Base-by-base conservation (phyloP, 2,888 invertebrate species). In the Hemistola chrysoprasaria region DNA sequence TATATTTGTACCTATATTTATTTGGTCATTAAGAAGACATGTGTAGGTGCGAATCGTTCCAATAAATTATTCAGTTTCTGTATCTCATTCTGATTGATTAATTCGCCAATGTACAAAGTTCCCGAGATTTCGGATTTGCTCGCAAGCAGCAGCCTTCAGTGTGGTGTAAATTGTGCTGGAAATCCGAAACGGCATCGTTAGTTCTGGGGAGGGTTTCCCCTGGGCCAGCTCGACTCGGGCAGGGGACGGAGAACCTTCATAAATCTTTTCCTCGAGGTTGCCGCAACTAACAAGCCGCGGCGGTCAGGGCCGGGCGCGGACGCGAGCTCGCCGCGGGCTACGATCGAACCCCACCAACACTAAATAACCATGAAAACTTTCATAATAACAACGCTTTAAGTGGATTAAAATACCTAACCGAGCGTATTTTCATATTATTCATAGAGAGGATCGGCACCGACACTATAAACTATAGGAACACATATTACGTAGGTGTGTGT, bases 111-210 rank as follows among this genome's bases (percentile, higher is more conserved):
- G 71, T 65, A 76, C 71, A 72, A 68, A 77, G 78, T 76, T 71
- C 64, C 72, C 46, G 77, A 76, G 77, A 78, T 78, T 78, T 76
- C 70, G 73, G 68, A 64, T 71, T 69, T 59, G 62, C 69, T 70
- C 57, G 53, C 61, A 59, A 56, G 53, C 60, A 51, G 57, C 56
- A 60, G 62, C 71, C 67, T 67, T 59, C 62, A 60, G 64, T 60
- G 71, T 61, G 71, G 80, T 78, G 83, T 85, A 86, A 87, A 84
- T 86, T 83, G 78, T 77, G 73, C 77, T 81, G 62, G 84, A 82
- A 84, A 85, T 82, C 77, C 78, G 80, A 83, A 77, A 75, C 79
- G 80, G 75, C 75, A 65, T 84, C 84, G 85, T 87, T 86, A 85
- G 82, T 81, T 86, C 71, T 71, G 73, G 74, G 70, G 64, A 59